These are phyloP conservation scores for Alviniconcha marisindica DNA, from an alignment of 1,140 invertebrate species.

Conservation along the genomic window DNA sequence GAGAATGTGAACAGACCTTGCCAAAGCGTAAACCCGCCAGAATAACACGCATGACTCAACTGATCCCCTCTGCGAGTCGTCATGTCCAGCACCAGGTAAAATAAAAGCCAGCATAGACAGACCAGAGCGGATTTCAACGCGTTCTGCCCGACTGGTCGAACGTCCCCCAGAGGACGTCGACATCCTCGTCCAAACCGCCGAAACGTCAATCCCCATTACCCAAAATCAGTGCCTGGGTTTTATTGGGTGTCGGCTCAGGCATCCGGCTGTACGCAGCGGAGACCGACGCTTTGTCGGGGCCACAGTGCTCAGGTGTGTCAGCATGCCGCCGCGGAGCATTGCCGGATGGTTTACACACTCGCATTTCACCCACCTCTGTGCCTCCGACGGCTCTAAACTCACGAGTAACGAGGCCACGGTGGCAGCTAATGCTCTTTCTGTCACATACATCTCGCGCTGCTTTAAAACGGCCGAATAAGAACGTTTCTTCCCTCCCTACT, in stretches of 20 bases:
- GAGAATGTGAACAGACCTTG: too few species aligned
- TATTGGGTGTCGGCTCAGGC: not conserved
- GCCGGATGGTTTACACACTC: slow-evolving; percentile 17
- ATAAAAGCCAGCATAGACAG: too few species aligned
- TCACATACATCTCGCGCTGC: not conserved
- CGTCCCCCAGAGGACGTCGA: too few species aligned
- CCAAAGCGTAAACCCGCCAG: too few species aligned
- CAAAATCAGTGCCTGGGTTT: not conserved
- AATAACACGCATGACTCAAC: too few species aligned
- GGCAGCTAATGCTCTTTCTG: slow-evolving; percentile 18
- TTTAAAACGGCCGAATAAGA: slow-evolving; percentile 25
- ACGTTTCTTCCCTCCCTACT: slow-evolving; percentile 6
- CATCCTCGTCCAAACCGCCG: too few species aligned
- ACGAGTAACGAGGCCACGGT: slow-evolving; percentile 10
- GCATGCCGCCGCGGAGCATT: not conserved
- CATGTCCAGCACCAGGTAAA: too few species aligned
- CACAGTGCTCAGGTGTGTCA: not conserved
- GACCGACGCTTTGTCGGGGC: not conserved
- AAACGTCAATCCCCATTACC: too few species aligned
- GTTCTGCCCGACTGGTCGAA: too few species aligned
- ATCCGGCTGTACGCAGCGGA: not conserved
- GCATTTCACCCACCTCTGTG: slow-evolving; percentile 20
- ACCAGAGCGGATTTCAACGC: too few species aligned
- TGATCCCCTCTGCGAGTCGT: too few species aligned
- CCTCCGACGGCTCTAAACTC: slow-evolving; percentile 8